Conservation (phyloP, 2,888 invertebrate species). For the Chaitophorus viminalis region DNA sequence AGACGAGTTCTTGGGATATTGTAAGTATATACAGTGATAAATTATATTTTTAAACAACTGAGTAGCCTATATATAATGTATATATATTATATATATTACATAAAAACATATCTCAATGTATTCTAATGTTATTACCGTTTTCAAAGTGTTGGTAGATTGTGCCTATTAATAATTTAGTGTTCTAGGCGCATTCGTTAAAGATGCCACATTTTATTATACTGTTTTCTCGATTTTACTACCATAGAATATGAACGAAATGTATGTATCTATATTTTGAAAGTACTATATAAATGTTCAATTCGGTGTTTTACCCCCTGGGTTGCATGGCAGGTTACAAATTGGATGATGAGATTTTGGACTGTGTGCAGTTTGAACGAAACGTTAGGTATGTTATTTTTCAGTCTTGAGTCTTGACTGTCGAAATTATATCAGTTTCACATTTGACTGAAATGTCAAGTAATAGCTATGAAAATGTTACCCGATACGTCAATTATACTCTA, state of each 20-base stretch:
- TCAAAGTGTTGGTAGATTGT: constrained; percentile 28
- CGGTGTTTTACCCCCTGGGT: constrained; percentile 53
- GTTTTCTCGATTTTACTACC: constrained; percentile 36
- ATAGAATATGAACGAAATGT: background rate
- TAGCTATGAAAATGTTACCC: background rate
- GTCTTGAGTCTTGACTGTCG: background rate
- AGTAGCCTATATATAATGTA: background rate
- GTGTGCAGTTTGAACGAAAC: background rate
- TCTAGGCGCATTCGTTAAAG: constrained; percentile 1
- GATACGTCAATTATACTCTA: background rate
- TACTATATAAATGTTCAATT: constrained; percentile 17
- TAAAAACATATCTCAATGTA: background rate
- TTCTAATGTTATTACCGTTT: background rate
- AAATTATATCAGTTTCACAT: constrained; percentile 16
- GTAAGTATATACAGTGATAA: constrained; percentile 17
- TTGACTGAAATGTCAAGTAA: background rate
- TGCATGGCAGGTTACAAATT: constrained; percentile 58
- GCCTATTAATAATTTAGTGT: constrained; percentile 48
- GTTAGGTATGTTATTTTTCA: constrained; percentile 34
- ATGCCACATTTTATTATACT: constrained; percentile 53
- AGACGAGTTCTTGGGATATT: background rate
- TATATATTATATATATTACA: background rate
- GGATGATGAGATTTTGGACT: constrained; percentile 52
- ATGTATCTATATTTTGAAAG: constrained; percentile 13
- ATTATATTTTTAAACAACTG: constrained; percentile 39